Percentiles rank a stretch among this genome's conserved stretches.
Conservation (phyloP, 2,888 invertebrate species). For the Dryobotodes eremita region DNA sequence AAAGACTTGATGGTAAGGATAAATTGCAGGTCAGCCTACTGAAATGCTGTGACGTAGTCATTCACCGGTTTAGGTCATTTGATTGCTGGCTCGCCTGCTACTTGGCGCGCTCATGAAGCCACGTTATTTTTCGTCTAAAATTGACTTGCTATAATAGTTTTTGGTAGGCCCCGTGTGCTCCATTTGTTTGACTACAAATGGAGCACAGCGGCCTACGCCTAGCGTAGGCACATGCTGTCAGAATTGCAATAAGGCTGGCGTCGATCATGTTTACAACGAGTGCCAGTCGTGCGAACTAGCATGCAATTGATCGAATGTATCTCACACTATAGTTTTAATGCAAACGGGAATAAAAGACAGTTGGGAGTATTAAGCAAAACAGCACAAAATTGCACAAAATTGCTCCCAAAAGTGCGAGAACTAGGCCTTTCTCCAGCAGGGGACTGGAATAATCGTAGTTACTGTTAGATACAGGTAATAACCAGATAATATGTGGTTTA, state of each 20-base stretch:
- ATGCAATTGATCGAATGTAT: not conserved
- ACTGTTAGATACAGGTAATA: not conserved
- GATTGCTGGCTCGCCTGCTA: too few species aligned
- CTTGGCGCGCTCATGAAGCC: too few species aligned
- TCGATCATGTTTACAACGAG: constrained; percentile 14
- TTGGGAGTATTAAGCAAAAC: not conserved
- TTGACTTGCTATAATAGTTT: too few species aligned
- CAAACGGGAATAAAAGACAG: not conserved
- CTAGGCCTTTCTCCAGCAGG: not conserved
- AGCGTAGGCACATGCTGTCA: not conserved
- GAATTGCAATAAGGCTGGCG: constrained; percentile 1
- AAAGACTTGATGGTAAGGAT: too few species aligned
- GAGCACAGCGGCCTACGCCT: too few species aligned
- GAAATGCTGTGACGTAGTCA: too few species aligned
- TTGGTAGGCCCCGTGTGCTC: not conserved
- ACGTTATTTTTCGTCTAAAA: too few species aligned
- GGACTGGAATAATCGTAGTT: not conserved
- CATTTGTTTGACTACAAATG: not conserved
- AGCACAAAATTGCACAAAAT: too few species aligned
- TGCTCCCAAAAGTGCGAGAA: too few species aligned
- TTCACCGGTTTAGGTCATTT: too few species aligned
- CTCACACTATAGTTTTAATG: not conserved
- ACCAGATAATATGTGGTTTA: not conserved
- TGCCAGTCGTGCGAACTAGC: not conserved
- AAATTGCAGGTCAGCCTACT: too few species aligned